Percentiles rank a stretch among this genome's conserved stretches.
Conservation (phyloP, 2,113 vertebrate genomes). For the Alouatta palliata region DNA sequence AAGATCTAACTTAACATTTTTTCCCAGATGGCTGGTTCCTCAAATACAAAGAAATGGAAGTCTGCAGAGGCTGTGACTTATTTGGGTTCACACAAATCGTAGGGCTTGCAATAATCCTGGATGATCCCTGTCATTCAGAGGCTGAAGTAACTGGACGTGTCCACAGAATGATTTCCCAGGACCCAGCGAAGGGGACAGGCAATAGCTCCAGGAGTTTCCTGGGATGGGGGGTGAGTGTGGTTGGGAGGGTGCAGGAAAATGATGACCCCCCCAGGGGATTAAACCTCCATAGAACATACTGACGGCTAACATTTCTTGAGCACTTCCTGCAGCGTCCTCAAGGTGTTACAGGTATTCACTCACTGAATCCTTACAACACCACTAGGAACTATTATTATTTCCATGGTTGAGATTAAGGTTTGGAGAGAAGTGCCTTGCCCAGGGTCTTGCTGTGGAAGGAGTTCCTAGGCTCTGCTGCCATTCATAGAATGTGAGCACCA, state of each 20-base stretch:
- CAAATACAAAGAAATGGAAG: slow-evolving; percentile 10
- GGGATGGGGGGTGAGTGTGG: not conserved
- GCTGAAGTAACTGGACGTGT: too few relatives aligned
- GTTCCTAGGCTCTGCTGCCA: not conserved
- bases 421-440: not conserved
- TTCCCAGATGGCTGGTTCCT: slow-evolving; percentile 64
- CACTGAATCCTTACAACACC: too few relatives aligned
- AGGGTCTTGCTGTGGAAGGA: not conserved
- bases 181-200: not conserved
- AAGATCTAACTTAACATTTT: slow-evolving; percentile 51
- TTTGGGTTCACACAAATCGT: not conserved
- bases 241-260: too few relatives aligned
- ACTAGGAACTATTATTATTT: too few relatives aligned
- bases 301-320: too few relatives aligned
- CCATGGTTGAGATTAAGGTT: not conserved
- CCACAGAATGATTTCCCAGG: not conserved
- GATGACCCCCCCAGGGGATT: not conserved
- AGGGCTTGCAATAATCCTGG: not conserved
- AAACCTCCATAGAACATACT: not conserved
- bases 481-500: not conserved
- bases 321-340: rapidly evolving
- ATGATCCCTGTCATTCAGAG: not conserved
- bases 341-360: not conserved
- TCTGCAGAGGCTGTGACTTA: slow-evolving; percentile 20
- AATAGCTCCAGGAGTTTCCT: not conserved